Evolutionary conservation across 2,797 vertebrate species (phyloP), one percentile per base, ranked within the genome.

Genomic region (Diplodus sargus): DNA sequence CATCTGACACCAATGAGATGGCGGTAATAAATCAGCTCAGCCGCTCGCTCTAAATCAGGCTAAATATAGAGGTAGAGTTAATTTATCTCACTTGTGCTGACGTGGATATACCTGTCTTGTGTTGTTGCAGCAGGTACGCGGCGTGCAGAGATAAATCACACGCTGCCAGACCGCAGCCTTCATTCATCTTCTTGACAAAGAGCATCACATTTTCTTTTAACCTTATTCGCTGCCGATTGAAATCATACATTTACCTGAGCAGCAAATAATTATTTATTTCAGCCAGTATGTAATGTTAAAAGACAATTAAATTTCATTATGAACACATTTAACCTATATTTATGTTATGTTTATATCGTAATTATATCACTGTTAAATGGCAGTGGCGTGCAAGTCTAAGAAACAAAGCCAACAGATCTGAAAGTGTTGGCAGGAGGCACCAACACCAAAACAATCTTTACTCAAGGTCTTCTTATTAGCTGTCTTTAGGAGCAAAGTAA

Each of bases 1-100:
- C 76, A 88, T 57, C 72, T 76, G 71, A 84, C 88, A 86, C 51
- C 74, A 51, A 30, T 57, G 73, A 81, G 77, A 84, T 48, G 8
- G 78, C 17, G 60, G 77, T 54, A 14, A 93, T 93, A 89, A 87
- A 93, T 93, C 90, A 92, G 66, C 20, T 34, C 15, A 74, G 70
- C 72, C 47, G 47, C 82, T 68, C 66, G 67, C 66, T 83, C 67
- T 65, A 78, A 85, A 85, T 87, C 78, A 64, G 76, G 82, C 76
- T 86, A 86, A 91, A 90, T 77, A 85, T 80, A 81, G 85, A 82
- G 59, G 74, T 52, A 30, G 79, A 85, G 34, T 82, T 83, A 83
- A 92, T 93, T 91, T 80, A 88, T 93, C 88, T 90, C 79, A 78
- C 85, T 89, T 84, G 60, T 79, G 87, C 89, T 90, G 87, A 89